Evolutionary conservation across 2,888 invertebrate genomes (phyloP).

Genomic region (Papilio elwesi): DNA sequence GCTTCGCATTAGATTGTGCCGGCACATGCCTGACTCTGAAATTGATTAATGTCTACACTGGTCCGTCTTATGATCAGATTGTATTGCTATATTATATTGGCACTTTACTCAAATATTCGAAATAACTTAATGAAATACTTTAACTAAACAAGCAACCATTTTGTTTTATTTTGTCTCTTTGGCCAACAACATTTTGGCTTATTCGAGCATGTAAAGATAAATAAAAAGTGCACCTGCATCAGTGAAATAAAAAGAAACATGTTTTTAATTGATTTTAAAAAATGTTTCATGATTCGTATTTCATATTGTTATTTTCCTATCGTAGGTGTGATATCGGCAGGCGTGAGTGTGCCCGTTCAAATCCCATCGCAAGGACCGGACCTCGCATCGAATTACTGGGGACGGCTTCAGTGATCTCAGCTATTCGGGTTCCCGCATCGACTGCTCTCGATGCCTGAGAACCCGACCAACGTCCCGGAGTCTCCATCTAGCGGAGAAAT

Average conservation of each 20-base stretch:
- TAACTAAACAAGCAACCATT: no score
- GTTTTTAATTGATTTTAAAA: no score
- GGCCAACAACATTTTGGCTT: no score
- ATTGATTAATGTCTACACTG: conserved; percentile 45
- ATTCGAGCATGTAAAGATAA: no score
- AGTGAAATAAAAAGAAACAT: no score
- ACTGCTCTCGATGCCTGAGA: conserved; percentile 87
- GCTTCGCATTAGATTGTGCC: conserved; percentile 66
- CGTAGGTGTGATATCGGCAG: conserved; percentile 95
- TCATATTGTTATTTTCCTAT: conserved; percentile 46
- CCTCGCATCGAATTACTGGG: conserved; percentile 94
- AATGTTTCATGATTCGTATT: neutral
- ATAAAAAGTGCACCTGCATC: no score
- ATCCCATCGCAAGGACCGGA: conserved; percentile 94
- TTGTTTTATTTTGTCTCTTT: no score
- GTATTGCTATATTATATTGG: neutral
- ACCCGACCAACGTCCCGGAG: conserved; percentile 79
- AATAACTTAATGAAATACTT: no score
- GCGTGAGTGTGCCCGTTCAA: conserved; percentile 96
- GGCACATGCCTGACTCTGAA: conserved; percentile 41
- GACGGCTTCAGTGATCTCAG: conserved; percentile 96
- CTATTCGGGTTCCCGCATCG: conserved; percentile 94
- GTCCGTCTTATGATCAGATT: conserved; percentile 11
- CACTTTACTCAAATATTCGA: neutral
- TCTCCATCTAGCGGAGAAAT: conserved; percentile 78